These are phyloP conservation scores for Oedothorax gibbosus DNA, from an alignment of 1,140 invertebrate genomes.

Conservation along the genomic window DNA sequence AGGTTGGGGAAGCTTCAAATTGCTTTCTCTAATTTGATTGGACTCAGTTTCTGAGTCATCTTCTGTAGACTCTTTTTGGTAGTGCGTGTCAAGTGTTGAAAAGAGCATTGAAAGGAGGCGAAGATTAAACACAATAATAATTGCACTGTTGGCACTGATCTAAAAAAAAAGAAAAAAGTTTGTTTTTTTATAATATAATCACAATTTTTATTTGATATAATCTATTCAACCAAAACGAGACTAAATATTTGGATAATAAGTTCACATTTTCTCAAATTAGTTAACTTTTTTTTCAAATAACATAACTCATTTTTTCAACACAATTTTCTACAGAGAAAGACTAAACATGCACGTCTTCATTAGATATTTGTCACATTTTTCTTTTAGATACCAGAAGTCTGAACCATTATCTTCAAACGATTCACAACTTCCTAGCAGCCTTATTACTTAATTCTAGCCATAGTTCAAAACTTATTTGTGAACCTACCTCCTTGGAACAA, in stretches of 20 bases:
- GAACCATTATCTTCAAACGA: neutral
- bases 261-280: too few species aligned
- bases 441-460: neutral
- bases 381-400: neutral
- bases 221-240: too few species aligned
- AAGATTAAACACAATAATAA: constrained; percentile 72
- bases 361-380: too few species aligned
- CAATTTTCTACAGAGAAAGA: too few species aligned
- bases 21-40: neutral
- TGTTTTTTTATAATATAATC: neutral
- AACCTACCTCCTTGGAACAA: constrained; percentile 6
- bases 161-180: constrained; percentile 24
- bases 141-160: constrained; percentile 5
- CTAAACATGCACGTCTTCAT: too few species aligned
- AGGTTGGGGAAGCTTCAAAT: constrained; percentile 67
- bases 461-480: neutral
- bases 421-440: neutral
- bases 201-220: neutral
- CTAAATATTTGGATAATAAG: too few species aligned
- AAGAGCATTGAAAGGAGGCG: constrained; percentile 81
- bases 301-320: too few species aligned
- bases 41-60: constrained; percentile 3
- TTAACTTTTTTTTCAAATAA: too few species aligned
- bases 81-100: constrained; percentile 71
- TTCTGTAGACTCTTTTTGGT: constrained; percentile 1